Evolutionary conservation across 2,113 vertebrate genomes (phyloP).

Genomic region (Onychorhynchus coronatus): DNA sequence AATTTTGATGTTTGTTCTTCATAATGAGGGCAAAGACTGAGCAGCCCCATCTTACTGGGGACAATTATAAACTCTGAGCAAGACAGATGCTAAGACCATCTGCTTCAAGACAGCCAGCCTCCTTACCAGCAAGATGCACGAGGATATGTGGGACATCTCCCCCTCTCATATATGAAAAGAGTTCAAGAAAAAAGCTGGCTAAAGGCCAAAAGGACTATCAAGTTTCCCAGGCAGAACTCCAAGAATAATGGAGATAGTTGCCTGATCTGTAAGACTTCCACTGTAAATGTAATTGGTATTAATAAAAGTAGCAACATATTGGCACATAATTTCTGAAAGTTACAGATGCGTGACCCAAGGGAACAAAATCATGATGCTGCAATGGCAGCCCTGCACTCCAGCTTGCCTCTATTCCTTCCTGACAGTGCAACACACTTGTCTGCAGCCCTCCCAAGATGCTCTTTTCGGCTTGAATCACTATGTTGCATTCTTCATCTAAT

Average conservation of each 20-base stretch:
- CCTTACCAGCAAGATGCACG: not conserved
- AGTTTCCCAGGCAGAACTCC: not conserved
- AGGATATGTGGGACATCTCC: not conserved
- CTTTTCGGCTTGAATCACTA: not conserved
- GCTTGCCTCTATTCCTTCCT: not conserved
- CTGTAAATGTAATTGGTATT: not conserved
- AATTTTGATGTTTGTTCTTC: not conserved
- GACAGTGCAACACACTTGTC: fast-evolving
- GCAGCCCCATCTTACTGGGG: not conserved
- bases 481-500: not conserved
- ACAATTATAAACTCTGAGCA: not conserved
- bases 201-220: not conserved
- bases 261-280: not conserved
- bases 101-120: not conserved
- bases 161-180: not conserved
- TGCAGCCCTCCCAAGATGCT: not conserved
- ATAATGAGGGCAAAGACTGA: not conserved
- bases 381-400: not conserved
- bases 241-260: not conserved
- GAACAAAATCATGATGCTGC: not conserved
- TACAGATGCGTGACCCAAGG: not conserved
- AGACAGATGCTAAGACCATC: slow-evolving; percentile 46
- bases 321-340: not conserved
- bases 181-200: not conserved
- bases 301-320: not conserved